Base-by-base conservation (phyloP, 1,140 invertebrate species). In the Dreissena rostriformis region DNA sequence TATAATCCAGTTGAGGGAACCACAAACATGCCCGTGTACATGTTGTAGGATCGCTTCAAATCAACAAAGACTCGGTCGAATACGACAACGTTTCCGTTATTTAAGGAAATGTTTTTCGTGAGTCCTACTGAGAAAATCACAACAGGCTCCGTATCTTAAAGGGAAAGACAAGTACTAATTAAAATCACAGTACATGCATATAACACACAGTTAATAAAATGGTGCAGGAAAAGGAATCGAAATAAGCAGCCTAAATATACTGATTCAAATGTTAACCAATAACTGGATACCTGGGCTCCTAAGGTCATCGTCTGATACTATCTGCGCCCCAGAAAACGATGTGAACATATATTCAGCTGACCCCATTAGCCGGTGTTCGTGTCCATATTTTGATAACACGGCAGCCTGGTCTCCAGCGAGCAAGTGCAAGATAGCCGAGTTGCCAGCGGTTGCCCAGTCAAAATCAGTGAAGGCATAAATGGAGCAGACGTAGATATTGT, bases 361-460 rank as follows among this genome's bases (percentile, higher is more conserved):
- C 2, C 39, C 39, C 39, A 39, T 39, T 39, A 39, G 2, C 2
- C 39, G 39, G 39, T 39, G 2, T 39, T 39, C 39, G 8, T 39
- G 39, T 39, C 39, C 39, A 39, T 39, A 39, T 8, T 39, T 39
- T 39, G 39, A 39, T 39, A 39, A 39, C 2, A 39, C 8, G 4
- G 39, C 39, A 39, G 39, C 39, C 39, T 39, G 39, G 39, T 39
- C 39, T 8, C 39, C 39, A 39, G 39, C 39, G 39, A 39, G 63
- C 14, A 82, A 52, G 29, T 82, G 79, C 4, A 82, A 61, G 15
- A 82, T 17, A 15, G 65, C 79, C n/a, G 70, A 67, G 72, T 82
- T 82, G 19, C 79, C 79, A 0, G 79, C 71, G 52, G 66, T 71
- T 17, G 70, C 79, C 70, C 70, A 82, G 19, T 82, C 70, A n/a